Base-by-base conservation (phyloP, 2,888 invertebrate species). In the Agrypnus murinus region DNA sequence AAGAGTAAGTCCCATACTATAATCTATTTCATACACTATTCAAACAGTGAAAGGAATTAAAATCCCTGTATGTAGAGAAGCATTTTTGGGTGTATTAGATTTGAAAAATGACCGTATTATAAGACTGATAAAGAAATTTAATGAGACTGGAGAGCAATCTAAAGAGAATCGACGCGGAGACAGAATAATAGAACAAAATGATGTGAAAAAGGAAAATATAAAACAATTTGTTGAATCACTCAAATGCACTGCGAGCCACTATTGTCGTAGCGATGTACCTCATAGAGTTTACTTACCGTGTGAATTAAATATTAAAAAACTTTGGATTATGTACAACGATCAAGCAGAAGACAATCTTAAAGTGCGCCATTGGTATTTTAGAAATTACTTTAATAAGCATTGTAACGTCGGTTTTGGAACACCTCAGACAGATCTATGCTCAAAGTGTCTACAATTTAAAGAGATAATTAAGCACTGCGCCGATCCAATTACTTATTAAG, bases 361-460 rank as follows among this genome's bases (percentile, higher is more conserved):
- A 19, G 59, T 59, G 14, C 34, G 36, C 12, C 36, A 59, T 17
- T 43, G 43, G 40, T 59, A 36, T 17, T 59, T 59, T 38, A 59
- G 59, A 43, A 40, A 36, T 14, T 59, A 59, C 12, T 59, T 59
- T 0, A 43, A 43, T 7, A 59, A 19, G 43, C 14, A 58, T 15
- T 59, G 5, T 43, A 31, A 57, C n/a, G n/a, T 57, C 4, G 6
- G 57, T 12, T 57, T 57, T 57, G 46, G 31, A 10, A 46, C 46
- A 19, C 46, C 48, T 6, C 40, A 46, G 14, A 48, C 34, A 8
- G 62, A 67, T 32, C 6, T 50, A 17, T 77, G 75, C 40, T 77
- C 75, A 19, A 76, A 72, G 2, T 77, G 73, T 60, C 73, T 72
- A 19, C 75, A 45, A 15, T 48, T 68, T 15, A 32, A 34, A 36